Evolutionary conservation across 1,140 invertebrate species (phyloP).

Genomic region (Mizuhopecten yessoensis): DNA sequence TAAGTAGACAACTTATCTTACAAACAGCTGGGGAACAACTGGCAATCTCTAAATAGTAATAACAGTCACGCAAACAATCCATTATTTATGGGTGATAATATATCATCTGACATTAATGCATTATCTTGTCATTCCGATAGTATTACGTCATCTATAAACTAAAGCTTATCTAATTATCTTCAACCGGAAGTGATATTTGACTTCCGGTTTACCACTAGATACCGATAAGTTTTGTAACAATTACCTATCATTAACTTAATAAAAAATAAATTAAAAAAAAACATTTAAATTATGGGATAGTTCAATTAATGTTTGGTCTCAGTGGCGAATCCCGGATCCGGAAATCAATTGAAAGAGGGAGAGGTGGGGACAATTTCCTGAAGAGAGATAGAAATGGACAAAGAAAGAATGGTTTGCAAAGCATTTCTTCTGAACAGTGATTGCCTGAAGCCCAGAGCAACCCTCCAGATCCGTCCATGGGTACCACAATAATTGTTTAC

Average conservation of each 20-base stretch:
- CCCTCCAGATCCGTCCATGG: neutral
- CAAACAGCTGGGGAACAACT: conserved; percentile 16
- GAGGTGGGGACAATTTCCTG: too few relatives aligned
- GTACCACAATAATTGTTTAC: neutral
- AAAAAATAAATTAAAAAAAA: too few relatives aligned
- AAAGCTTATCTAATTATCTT: neutral
- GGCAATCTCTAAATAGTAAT: neutral
- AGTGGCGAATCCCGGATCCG: too few relatives aligned
- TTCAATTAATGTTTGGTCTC: neutral
- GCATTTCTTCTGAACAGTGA: neutral
- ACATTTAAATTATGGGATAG: neutral
- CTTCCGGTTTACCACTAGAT: neutral
- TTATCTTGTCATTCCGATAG: neutral
- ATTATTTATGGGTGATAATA: neutral
- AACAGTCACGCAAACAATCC: neutral
- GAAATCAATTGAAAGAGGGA: too few relatives aligned
- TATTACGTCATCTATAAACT: neutral
- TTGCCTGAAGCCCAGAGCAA: neutral
- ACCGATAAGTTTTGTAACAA: too few relatives aligned
- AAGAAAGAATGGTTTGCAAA: neutral
- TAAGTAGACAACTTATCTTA: neutral
- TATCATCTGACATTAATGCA: neutral
- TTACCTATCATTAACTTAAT: too few relatives aligned
- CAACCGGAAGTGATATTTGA: conserved; percentile 11
- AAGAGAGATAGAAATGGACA: too few relatives aligned